Evolutionary conservation across 2,888 invertebrate genomes (phyloP).

Genomic region (Polia nebulosa): DNA sequence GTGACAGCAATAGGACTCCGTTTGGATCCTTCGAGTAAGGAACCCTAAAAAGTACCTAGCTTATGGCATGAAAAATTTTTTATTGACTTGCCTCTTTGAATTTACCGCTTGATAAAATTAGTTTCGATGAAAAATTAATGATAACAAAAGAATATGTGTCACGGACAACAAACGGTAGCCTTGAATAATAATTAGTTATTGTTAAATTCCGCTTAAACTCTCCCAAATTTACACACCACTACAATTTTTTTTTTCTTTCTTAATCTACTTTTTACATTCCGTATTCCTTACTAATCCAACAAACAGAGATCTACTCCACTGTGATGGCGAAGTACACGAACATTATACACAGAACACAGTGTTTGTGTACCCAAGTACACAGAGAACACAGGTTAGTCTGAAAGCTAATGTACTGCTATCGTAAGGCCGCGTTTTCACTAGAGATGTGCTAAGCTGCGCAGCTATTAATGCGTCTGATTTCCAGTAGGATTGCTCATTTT

Average conservation of each 20-base stretch:
- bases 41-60: too few relatives aligned
- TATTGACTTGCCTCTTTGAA: too few relatives aligned
- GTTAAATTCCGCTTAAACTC: too few relatives aligned
- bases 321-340: conserved; percentile 28
- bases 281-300: conserved; percentile 22
- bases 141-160: too few relatives aligned
- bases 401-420: conserved; percentile 49
- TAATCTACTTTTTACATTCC: conserved; percentile 12
- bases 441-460: not conserved
- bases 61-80: too few relatives aligned
- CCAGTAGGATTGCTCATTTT: not conserved
- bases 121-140: too few relatives aligned
- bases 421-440: not conserved
- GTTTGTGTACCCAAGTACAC: conserved; percentile 44
- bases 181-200: too few relatives aligned
- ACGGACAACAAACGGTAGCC: too few relatives aligned
- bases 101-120: too few relatives aligned
- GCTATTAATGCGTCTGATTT: not conserved
- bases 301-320: conserved; percentile 6
- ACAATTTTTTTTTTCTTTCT: not conserved
- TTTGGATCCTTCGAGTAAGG: too few relatives aligned
- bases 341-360: conserved; percentile 30
- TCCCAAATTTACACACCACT: too few relatives aligned
- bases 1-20: too few relatives aligned
- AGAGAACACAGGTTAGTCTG: conserved; percentile 40